Conservation (phyloP, 2,113 vertebrate species). For the Grammomys dolichurus region DNA sequence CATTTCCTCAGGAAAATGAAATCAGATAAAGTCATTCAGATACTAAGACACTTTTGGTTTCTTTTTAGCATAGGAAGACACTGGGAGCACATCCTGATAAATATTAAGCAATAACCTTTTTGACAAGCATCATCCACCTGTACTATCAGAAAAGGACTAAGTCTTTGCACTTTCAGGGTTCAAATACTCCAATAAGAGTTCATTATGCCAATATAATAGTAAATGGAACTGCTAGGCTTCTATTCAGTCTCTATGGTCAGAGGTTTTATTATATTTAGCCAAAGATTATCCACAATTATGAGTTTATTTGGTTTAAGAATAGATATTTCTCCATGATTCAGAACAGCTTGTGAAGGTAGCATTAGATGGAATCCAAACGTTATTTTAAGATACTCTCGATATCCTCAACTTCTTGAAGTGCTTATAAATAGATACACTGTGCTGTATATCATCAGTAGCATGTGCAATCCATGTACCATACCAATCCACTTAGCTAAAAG, state of each 20-base stretch:
- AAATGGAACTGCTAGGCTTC: neutral
- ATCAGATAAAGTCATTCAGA: neutral
- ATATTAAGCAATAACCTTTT: constrained; percentile 1
- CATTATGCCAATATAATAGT: constrained; percentile 3
- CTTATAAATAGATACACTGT: neutral
- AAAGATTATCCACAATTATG: neutral
- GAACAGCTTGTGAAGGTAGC: neutral
- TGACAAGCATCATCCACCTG: neutral
- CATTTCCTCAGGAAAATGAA: constrained; percentile 13
- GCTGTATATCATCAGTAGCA: neutral
- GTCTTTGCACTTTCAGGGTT: neutral
- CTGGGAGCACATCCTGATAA: too few species aligned
- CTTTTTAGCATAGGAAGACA: neutral
- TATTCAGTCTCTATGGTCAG: neutral
- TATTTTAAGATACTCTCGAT: neutral
- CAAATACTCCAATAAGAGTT: neutral
- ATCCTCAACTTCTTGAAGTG: neutral
- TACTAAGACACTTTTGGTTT: neutral
- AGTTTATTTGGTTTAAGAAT: constrained; percentile 30
- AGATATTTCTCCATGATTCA: constrained; percentile 17
- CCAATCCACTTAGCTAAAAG: neutral
- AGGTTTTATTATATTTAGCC: neutral
- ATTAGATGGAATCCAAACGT: neutral
- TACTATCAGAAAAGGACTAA: neutral
- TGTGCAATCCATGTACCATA: neutral